Conservation (phyloP, 1,140 invertebrate genomes). For the Apis mellifera region DNA sequence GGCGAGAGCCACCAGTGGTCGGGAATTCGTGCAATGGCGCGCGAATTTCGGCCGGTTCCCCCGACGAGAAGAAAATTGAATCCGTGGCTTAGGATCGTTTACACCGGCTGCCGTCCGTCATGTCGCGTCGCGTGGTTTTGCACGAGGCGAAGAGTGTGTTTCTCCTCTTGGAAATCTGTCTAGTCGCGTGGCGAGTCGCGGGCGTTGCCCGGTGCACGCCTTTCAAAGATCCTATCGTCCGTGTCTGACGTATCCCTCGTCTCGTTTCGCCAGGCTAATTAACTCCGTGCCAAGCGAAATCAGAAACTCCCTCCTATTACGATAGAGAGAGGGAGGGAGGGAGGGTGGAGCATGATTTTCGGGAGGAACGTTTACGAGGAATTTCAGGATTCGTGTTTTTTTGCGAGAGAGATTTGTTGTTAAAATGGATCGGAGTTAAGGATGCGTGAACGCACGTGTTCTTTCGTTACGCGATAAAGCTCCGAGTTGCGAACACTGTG, state of each 20-base stretch:
- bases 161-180: constrained; percentile 63
- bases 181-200: constrained; percentile 67
- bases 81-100: constrained; percentile 73
- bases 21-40: constrained; percentile 55
- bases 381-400: background rate
- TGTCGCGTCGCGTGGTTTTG: constrained; percentile 47
- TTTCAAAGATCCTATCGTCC: constrained; percentile 56
- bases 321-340: too few relatives aligned
- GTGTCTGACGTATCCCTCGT: constrained; percentile 37
- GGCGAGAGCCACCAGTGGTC: constrained; percentile 10
- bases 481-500: too few relatives aligned
- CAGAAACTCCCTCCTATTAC: background rate
- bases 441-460: background rate
- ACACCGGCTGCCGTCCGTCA: constrained; percentile 74
- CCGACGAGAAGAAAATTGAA: constrained; percentile 76
- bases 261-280: constrained; percentile 47
- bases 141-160: constrained; percentile 31
- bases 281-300: constrained; percentile 31
- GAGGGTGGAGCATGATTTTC: background rate
- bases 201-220: constrained; percentile 51
- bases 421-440: background rate
- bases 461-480: background rate
- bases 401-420: too few relatives aligned
- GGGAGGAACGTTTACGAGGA: background rate
- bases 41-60: constrained; percentile 66